phyloP scores from a whole-genome alignment of 2,113 vertebrate species.

The Xiphophorus maculatus region DNA sequence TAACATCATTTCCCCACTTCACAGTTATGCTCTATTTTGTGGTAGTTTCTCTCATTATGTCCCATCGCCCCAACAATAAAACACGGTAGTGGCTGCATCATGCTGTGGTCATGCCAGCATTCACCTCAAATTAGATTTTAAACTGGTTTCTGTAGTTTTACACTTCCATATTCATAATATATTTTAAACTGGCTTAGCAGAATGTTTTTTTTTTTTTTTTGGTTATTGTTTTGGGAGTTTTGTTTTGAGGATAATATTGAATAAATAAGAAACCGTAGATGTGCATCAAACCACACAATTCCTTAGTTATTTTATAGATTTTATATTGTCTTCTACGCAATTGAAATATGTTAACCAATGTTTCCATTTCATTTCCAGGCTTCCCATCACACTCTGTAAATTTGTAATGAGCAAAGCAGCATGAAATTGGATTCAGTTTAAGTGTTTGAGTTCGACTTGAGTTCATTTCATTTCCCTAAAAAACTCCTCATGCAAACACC shows the following conservation, averaged over 20 bases:
- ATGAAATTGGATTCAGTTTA: not conserved
- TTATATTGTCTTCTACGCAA: too few species aligned
- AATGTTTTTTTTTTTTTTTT: too few species aligned
- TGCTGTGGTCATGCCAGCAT: not conserved
- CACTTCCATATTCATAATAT: not conserved
- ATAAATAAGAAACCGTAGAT: not conserved
- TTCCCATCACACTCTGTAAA: too few species aligned
- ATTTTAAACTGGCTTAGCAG: not conserved
- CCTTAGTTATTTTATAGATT: not conserved
- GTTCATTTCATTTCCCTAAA: constrained; percentile 2
- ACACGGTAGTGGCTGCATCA: not conserved
- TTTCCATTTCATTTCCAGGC: too few species aligned
- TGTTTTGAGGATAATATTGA: too few species aligned
- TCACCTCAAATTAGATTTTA: not conserved
- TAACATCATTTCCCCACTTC: not conserved
- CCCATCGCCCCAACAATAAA: not conserved
- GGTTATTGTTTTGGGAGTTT: too few species aligned
- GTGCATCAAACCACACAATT: not conserved
- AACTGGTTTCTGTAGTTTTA: not conserved
- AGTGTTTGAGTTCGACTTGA: constrained; percentile 11
- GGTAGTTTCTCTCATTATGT: not conserved
- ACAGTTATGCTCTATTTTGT: not conserved
- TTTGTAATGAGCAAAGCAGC: not conserved
- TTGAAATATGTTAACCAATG: too few species aligned
- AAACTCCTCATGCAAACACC: constrained; percentile 1